These are phyloP conservation scores for Passerina amoena DNA, from an alignment of 2,113 vertebrate species.

Conservation along the genomic window DNA sequence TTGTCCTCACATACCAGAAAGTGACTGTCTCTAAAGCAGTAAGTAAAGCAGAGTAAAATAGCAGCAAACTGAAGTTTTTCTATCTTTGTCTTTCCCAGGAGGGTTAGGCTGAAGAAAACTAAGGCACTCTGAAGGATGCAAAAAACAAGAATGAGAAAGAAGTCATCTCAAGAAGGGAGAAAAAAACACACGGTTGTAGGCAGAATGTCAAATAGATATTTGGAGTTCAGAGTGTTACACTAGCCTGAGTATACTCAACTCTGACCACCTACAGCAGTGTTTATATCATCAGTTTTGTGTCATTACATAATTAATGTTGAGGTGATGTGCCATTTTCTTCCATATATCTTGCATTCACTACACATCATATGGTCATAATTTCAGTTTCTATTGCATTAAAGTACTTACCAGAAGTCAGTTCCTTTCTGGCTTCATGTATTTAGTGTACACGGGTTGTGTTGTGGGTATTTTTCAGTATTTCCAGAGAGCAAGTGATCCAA, in stretches of 20 bases:
- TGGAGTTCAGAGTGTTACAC: neutral
- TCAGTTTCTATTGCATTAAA: neutral
- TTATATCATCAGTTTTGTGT: neutral
- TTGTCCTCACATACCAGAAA: neutral
- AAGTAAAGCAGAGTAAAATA: conserved; percentile 9
- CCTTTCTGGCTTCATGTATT: neutral
- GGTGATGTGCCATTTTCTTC: neutral
- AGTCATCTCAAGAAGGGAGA: neutral
- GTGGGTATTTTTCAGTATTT: neutral
- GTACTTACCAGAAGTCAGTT: neutral
- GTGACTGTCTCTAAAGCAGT: neutral
- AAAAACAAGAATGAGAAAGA: neutral
- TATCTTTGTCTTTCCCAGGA: neutral
- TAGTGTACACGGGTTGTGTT: neutral
- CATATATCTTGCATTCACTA: neutral
- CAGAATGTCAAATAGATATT: neutral
- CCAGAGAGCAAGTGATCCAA: neutral
- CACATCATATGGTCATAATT: neutral
- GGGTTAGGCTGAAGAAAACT: neutral
- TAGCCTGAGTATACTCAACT: neutral
- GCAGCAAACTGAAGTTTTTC: neutral
- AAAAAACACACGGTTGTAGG: neutral
- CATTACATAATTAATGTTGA: conserved; percentile 36
- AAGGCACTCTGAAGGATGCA: neutral
- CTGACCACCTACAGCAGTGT: neutral